Percentiles rank a stretch among this genome's conserved stretches.
Conservation (phyloP, 2,888 invertebrate genomes). For the Neocrepidodera transversa region DNA sequence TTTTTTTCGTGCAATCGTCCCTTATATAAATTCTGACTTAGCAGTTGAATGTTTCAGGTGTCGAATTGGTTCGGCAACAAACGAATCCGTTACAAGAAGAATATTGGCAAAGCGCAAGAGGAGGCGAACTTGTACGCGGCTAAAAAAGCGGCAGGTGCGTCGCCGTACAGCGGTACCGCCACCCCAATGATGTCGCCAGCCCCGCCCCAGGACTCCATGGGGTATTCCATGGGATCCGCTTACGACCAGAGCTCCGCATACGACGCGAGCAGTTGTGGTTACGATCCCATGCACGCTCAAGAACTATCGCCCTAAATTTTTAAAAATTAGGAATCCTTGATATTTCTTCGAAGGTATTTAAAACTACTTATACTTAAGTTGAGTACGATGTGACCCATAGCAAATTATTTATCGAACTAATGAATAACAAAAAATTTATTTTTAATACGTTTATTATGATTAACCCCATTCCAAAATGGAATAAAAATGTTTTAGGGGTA, state of each 20-base stretch:
- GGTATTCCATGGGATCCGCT: slow-evolving; percentile 91
- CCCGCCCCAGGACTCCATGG: slow-evolving; percentile 90
- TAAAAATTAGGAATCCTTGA: neutral
- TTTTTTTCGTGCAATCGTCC: neutral
- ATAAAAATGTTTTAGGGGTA: too few species aligned
- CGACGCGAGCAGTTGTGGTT: slow-evolving; percentile 89
- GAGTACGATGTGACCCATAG: too few species aligned
- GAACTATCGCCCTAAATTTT: slow-evolving; percentile 70
- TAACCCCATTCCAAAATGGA: too few species aligned
- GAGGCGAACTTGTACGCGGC: slow-evolving; percentile 99
- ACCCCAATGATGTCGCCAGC: slow-evolving; percentile 96
- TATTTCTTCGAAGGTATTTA: neutral
- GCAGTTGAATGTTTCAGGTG: slow-evolving; percentile 66
- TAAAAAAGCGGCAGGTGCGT: slow-evolving; percentile 91
- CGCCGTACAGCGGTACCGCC: slow-evolving; percentile 81
- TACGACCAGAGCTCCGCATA: slow-evolving; percentile 89
- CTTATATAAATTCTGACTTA: neutral
- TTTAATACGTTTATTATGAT: too few species aligned
- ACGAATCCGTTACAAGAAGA: slow-evolving; percentile 99
- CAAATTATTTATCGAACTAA: too few species aligned
- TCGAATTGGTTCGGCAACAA: slow-evolving; percentile 99
- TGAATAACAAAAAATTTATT: too few species aligned
- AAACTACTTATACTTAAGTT: too few species aligned
- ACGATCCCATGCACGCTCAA: slow-evolving; percentile 89
- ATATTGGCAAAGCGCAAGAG: slow-evolving; percentile 99